These are phyloP conservation scores for Chionodraco myersi DNA, from an alignment of 2,113 vertebrate species.

Conservation along the genomic window DNA sequence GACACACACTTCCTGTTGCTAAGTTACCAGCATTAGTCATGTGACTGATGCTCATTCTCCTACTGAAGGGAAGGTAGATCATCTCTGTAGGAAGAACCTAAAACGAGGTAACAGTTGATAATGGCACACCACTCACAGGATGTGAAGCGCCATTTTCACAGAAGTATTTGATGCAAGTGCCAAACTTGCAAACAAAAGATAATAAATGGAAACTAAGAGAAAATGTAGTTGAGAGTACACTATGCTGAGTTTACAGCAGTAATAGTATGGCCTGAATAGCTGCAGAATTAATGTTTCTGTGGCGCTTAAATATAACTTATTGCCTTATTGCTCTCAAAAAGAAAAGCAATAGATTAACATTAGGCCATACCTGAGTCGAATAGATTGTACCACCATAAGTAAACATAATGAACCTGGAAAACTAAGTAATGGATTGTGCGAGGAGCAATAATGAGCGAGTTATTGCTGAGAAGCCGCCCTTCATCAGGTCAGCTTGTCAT, in stretches of 20 bases:
- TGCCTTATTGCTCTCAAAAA: conserved; percentile 25
- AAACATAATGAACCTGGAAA: conserved; percentile 49
- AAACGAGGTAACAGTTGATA: conserved; percentile 75
- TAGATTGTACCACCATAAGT: conserved; percentile 42
- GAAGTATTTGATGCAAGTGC: conserved; percentile 24
- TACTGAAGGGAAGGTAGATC: conserved; percentile 42
- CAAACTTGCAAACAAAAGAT: too few species aligned
- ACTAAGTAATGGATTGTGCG: conserved; percentile 20
- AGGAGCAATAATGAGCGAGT: conserved; percentile 31
- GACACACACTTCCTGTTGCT: conserved; percentile 17
- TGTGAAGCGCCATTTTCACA: conserved; percentile 19
- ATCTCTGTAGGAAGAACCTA: conserved; percentile 35
- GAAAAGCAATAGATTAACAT: conserved; percentile 10
- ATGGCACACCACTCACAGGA: conserved; percentile 14
- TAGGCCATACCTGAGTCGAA: conserved; percentile 59
- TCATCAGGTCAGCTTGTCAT: conserved; percentile 38
- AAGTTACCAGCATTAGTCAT: conserved; percentile 43
- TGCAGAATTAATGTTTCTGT: conserved; percentile 6
- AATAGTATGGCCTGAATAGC: conserved; percentile 20
- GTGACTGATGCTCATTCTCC: conserved; percentile 35
- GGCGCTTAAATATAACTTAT: conserved; percentile 3
- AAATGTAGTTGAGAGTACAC: neutral
- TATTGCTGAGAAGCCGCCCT: conserved; percentile 68
- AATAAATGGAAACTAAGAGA: neutral
- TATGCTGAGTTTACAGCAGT: neutral